phyloP scores from a whole-genome alignment of 2,797 vertebrate species.

The Tamandua tetradactyla region DNA sequence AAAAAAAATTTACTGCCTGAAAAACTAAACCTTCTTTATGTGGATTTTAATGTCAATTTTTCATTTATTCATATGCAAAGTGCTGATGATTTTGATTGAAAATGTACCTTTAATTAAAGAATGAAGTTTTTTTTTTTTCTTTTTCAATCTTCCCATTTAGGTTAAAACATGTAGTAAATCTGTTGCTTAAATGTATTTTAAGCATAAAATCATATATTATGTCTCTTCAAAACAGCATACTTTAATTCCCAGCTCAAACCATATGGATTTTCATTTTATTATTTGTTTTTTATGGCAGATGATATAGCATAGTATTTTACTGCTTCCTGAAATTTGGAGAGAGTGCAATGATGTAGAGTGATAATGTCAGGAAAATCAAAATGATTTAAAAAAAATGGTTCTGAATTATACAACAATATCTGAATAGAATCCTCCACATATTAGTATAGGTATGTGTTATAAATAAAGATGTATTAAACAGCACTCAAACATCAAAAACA shows the following conservation, averaged over 20 bases:
- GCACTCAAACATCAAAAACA: constrained; percentile 34
- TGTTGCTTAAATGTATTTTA: constrained; percentile 54
- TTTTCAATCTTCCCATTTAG: background rate
- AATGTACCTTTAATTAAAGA: constrained; percentile 73
- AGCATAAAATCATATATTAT: constrained; percentile 64
- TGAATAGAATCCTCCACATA: constrained; percentile 57
- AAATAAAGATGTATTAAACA: constrained; percentile 57
- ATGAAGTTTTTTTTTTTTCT: background rate
- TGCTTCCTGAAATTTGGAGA: constrained; percentile 76
- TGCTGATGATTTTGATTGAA: constrained; percentile 69
- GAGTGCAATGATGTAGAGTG: constrained; percentile 59
- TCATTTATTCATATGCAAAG: constrained; percentile 61
- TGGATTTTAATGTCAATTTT: constrained; percentile 58
- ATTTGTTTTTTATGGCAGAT: constrained; percentile 77
- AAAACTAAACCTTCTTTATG: constrained; percentile 32
- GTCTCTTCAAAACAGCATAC: constrained; percentile 64
- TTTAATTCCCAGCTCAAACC: constrained; percentile 70
- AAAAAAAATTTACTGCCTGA: constrained; percentile 43
- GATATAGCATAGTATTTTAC: constrained; percentile 77
- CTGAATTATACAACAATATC: constrained; percentile 67
- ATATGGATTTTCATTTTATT: constrained; percentile 73
- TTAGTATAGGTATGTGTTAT: constrained; percentile 45
- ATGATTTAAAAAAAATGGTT: constrained; percentile 63
- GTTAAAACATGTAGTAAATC: constrained; percentile 69
- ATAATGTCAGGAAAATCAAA: constrained; percentile 66